A percentile compares a stretch with the other conserved stretches of the same genome.
Conservation (phyloP, 2,797 vertebrate genomes). For the Aldrovandia affinis region DNA sequence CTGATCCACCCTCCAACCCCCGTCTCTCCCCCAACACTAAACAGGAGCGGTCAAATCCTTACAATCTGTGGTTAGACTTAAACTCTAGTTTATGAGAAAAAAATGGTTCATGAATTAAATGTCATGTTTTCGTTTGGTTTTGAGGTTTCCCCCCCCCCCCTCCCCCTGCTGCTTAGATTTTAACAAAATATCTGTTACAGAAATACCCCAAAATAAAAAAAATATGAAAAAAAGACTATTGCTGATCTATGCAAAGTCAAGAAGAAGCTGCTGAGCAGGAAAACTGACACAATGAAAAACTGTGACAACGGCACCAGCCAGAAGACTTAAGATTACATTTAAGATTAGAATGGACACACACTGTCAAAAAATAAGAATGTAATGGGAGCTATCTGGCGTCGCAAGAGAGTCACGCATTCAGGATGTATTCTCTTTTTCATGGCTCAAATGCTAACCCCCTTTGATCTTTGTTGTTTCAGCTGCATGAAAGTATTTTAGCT, state of each 20-base stretch:
- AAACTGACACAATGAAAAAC: background rate
- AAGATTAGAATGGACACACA: background rate
- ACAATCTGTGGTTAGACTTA: background rate
- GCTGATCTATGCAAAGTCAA: background rate
- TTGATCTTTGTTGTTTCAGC: conserved; percentile 52
- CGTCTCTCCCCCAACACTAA: background rate
- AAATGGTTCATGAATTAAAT: too few relatives aligned
- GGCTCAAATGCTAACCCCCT: conserved; percentile 37
- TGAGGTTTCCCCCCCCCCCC: too few relatives aligned
- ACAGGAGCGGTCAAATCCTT: background rate
- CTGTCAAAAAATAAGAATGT: background rate
- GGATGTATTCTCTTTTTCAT: conserved; percentile 38
- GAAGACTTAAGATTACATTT: background rate
- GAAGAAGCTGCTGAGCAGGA: background rate
- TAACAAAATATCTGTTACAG: background rate
- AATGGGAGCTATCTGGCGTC: conserved; percentile 14
- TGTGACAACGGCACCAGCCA: background rate
- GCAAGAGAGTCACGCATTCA: conserved; percentile 23
- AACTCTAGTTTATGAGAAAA: background rate
- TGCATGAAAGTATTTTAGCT: conserved; percentile 35
- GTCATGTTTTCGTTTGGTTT: too few relatives aligned
- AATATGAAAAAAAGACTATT: background rate
- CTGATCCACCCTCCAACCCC: background rate
- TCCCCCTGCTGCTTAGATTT: too few relatives aligned
- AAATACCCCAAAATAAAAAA: too few relatives aligned